Evolutionary conservation across 2,797 vertebrate genomes (phyloP).

Genomic region (Epinephelus malabaricus): DNA sequence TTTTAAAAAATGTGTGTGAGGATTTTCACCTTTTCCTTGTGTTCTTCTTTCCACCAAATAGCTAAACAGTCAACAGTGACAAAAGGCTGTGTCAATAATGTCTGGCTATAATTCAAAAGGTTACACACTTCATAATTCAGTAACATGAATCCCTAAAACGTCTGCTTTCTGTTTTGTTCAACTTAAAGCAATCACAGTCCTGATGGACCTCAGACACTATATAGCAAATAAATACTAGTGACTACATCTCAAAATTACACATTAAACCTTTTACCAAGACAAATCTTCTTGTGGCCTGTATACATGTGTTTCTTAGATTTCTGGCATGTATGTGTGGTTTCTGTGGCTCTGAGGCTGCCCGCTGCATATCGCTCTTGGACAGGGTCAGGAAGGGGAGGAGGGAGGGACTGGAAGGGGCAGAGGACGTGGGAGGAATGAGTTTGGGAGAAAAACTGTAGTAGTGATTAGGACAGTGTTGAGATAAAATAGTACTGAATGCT

Average conservation of each 20-base stretch:
- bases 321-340: constrained; percentile 66
- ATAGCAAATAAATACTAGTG: background rate
- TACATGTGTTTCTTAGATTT: constrained; percentile 32
- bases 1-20: constrained; percentile 10
- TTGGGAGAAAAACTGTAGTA: constrained; percentile 57
- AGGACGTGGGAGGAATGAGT: constrained; percentile 65
- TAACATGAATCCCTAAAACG: constrained; percentile 5
- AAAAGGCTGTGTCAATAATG: constrained; percentile 14
- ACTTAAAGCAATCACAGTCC: constrained; percentile 4
- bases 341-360: constrained; percentile 92
- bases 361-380: constrained; percentile 90
- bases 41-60: constrained; percentile 3
- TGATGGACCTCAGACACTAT: background rate
- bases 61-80: constrained; percentile 8
- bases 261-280: background rate
- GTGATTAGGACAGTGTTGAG: constrained; percentile 77
- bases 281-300: constrained; percentile 22
- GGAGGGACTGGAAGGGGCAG: constrained; percentile 62
- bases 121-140: background rate
- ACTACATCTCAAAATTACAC: background rate
- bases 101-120: constrained; percentile 17
- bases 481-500: constrained; percentile 85
- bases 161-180: background rate
- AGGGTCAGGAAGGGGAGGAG: constrained; percentile 76
- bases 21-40: constrained; percentile 32